Percentiles rank a stretch among this genome's conserved stretches.
Conservation (phyloP, 2,797 vertebrate species). For the Lagodon rhomboides region DNA sequence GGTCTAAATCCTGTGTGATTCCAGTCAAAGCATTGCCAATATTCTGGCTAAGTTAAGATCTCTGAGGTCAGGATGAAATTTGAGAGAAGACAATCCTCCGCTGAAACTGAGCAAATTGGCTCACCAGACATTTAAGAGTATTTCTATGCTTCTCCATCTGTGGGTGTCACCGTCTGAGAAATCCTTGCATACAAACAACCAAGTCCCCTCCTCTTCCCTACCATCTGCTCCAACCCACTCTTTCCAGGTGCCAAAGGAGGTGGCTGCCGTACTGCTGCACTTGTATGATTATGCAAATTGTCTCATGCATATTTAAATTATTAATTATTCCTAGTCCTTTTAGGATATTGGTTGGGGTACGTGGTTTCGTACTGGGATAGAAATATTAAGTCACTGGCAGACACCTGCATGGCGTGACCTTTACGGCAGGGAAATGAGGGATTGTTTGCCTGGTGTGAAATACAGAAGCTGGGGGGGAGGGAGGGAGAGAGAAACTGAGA, state of each 20-base stretch:
- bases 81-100: not conserved
- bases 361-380: slow-evolving; percentile 43
- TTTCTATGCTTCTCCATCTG: not conserved
- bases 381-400: slow-evolving; percentile 67
- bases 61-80: not conserved
- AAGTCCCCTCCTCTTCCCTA: slow-evolving; percentile 33
- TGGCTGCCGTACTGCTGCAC: slow-evolving; percentile 51
- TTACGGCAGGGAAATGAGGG: slow-evolving; percentile 61
- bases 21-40: not conserved
- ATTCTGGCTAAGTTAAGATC: not conserved
- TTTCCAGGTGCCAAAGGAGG: slow-evolving; percentile 67
- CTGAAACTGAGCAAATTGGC: slow-evolving; percentile 4
- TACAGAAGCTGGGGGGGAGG: slow-evolving; percentile 6
- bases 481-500: slow-evolving; percentile 11
- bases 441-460: slow-evolving; percentile 67
- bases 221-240: slow-evolving; percentile 75
- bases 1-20: not conserved
- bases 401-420: slow-evolving; percentile 78
- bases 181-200: slow-evolving; percentile 57
- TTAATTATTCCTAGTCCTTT: slow-evolving; percentile 72
- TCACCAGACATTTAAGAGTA: not conserved
- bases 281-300: slow-evolving; percentile 72
- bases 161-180: slow-evolving; percentile 28
- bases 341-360: slow-evolving; percentile 33
- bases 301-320: slow-evolving; percentile 79